phyloP scores from a whole-genome alignment of 2,113 vertebrate species.

The Sialia sialis region DNA sequence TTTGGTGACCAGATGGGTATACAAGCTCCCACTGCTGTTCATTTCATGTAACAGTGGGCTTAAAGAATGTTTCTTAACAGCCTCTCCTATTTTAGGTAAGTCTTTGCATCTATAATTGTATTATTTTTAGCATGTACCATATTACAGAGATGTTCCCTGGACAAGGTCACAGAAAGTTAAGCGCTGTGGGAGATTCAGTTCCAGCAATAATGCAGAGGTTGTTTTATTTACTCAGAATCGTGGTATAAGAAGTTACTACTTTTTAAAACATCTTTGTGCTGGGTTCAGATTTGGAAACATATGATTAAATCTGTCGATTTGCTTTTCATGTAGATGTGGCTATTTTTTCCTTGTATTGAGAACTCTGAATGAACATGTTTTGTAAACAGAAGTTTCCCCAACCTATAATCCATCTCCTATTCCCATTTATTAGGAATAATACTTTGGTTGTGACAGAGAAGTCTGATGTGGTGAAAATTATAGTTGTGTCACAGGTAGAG shows the following conservation, averaged over 20 bases:
- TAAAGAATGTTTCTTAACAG: conserved; percentile 18
- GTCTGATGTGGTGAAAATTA: conserved; percentile 59
- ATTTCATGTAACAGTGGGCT: neutral
- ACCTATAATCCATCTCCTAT: conserved; percentile 36
- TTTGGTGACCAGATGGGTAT: neutral
- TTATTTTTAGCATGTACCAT: conserved; percentile 49
- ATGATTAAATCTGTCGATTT: conserved; percentile 50
- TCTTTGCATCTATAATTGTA: conserved; percentile 24
- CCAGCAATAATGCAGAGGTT: conserved; percentile 51
- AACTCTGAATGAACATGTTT: conserved; percentile 12
- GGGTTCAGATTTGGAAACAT: conserved; percentile 40
- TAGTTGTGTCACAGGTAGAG: conserved; percentile 20
- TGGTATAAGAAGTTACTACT: conserved; percentile 11
- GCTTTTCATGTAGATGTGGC: conserved; percentile 38
- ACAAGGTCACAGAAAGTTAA: conserved; percentile 61
- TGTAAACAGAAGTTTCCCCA: conserved; percentile 42
- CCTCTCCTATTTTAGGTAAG: conserved; percentile 26
- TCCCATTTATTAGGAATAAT: conserved; percentile 44
- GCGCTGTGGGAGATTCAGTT: conserved; percentile 44
- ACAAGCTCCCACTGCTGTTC: neutral
- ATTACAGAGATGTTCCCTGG: conserved; percentile 37
- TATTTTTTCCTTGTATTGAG: conserved; percentile 19
- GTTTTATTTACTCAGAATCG: conserved; percentile 27
- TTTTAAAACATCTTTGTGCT: neutral
- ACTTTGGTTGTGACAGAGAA: conserved; percentile 37